Evolutionary conservation across 2,888 invertebrate species (phyloP), one percentile per base, ranked within the genome.

Genomic region (Coenonympha arcania): DNA sequence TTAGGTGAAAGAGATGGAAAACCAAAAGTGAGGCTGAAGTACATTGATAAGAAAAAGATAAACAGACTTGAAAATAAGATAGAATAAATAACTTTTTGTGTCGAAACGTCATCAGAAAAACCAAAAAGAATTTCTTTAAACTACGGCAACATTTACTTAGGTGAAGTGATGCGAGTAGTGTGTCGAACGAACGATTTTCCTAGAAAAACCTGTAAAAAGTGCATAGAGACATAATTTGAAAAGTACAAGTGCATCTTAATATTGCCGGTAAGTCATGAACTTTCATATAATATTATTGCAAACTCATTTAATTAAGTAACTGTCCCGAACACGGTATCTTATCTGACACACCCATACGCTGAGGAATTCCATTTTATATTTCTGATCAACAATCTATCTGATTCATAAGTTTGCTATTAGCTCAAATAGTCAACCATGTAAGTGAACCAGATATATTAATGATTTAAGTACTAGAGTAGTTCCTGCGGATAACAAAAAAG

Each of bases 321-420:
- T 16, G 20, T 11, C 6, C 36, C 9, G 15, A 33, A 30, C 13
- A 33, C 6, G 11, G 15, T 39, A 24, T 48, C 61, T 61, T 57
- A 73, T 73, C 68, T 74, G 83, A 82, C 83, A 83, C 83, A 79
- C 83, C 83, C 82, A 79, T 73, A 64, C 71, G 64, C 39, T 15
- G 39, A 15, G 63, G 62, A 69, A 72, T 73, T 71, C 64, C 63
- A 72, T 66, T 64, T 70, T 41, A 28, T 15, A 9, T 19, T 16
- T 26, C 9, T 28, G 15, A 6, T 11, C 13, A 24, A 39, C 13
- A 4, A 13, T 40, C 16, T 26, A 24, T 11, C 16, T 41, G 28
- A 41, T n/a, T 41, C 41, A 39, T 22, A 39, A 1, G 9, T 24
- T 9, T 39, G 13, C 3, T 24, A n/a, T 11, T 15, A 39, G 37